Base-by-base conservation (phyloP, 2,888 invertebrate species). In the Cheilosia vernalis region DNA sequence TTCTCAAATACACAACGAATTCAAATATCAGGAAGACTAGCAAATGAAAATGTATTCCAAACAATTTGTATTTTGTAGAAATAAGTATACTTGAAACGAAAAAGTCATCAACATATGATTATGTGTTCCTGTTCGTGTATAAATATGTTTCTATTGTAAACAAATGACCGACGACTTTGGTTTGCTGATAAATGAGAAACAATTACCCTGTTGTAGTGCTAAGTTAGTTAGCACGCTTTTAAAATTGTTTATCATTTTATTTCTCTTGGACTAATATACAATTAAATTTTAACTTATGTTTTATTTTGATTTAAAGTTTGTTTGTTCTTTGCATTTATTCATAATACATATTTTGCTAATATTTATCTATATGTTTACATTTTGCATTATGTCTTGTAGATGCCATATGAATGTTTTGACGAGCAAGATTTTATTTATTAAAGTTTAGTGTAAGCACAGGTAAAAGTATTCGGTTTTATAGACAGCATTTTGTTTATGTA, bases 191-290 rank as follows among this genome's bases (percentile, higher is more conserved):
- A 76, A 61, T 69, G 3, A 69, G 33, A 58, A 66, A 60, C 9
- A 76, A 80, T 72, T 85, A 85, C 84, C 84, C 84, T 85, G 84
- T 85, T 80, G 58, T 40, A 67, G 83, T 83, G 73, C 83, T 69
- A 51, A 42, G 42, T 33, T 24, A 19, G 37, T 37, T 44, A 77
- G 70, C 72, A 77, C 77, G 19, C 47, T 42, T 83, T 33, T 64
- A 44, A 55, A 77, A 72, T 60, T 76, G 30, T 27, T 64, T 33
- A 56, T 72, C 7, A 1, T 19, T 58, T 53, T 33, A 51, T 49
- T 77, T 15, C 56, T 61, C 74, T 74, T 80, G 27, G 47, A 53
- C 30, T 69, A 37, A 17, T 53, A 42, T 13, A 37, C 37, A 13
- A 4, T 37, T 44, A 44, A 56, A 64, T 51, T 60, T 44, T 5